Evolutionary conservation across 2,113 vertebrate genomes (phyloP).

Genomic region (Ochotona princeps): DNA sequence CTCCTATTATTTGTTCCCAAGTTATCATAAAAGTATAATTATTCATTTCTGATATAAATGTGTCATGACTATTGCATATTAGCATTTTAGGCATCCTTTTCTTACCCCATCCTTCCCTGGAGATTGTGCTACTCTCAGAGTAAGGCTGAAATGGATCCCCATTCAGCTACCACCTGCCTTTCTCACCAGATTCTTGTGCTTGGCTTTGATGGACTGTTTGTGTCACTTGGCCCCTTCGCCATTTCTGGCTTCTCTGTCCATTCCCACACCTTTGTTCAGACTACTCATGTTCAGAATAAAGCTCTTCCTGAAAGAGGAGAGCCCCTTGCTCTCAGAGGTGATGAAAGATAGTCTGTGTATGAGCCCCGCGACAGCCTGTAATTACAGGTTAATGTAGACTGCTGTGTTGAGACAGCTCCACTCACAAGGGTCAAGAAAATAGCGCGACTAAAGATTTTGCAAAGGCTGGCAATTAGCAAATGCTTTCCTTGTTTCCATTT

Average conservation of each 20-base stretch:
- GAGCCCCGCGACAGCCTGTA: neutral
- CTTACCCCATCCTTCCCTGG: neutral
- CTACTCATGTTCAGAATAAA: neutral
- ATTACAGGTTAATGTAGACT: neutral
- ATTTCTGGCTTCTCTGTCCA: neutral
- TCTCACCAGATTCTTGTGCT: neutral
- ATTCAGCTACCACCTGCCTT: neutral
- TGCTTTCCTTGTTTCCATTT: no score
- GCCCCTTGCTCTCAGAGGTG: neutral
- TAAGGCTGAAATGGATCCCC: neutral
- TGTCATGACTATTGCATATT: neutral
- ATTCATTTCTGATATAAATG: no score
- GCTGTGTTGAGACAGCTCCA: no score
- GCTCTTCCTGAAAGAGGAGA: neutral
- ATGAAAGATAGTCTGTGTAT: neutral
- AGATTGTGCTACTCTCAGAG: neutral
- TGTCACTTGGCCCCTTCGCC: neutral
- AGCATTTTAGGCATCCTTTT: neutral
- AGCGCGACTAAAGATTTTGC: no score
- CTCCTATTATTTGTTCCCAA: no score
- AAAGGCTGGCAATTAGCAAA: no score
- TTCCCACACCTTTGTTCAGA: neutral
- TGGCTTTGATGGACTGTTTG: neutral
- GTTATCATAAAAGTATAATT: no score
- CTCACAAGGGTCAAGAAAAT: no score